A percentile compares a stretch with the other conserved stretches of the same genome.
Conservation (phyloP, 2,888 invertebrate genomes). For the Dysmachus trigonus region DNA sequence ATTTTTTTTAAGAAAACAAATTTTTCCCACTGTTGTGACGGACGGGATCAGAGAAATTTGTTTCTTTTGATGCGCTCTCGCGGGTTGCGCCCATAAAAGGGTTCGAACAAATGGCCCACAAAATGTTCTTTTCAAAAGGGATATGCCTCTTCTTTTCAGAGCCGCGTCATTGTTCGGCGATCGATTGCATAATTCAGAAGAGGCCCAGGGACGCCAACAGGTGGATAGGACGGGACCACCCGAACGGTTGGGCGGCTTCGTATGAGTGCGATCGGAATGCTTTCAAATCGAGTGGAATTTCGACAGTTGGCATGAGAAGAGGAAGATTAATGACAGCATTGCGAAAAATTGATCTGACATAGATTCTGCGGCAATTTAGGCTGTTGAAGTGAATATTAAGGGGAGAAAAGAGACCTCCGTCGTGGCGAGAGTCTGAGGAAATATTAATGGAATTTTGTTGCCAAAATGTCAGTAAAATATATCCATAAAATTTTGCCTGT, state of each 20-base stretch:
- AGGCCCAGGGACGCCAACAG: background rate
- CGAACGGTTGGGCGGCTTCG: background rate
- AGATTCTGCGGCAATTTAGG: background rate
- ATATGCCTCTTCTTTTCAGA: background rate
- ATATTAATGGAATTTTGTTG: background rate
- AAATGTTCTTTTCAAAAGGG: background rate
- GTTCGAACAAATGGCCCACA: conserved; percentile 34
- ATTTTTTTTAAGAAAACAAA: background rate
- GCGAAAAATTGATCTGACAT: background rate
- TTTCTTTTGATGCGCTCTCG: conserved; percentile 27
- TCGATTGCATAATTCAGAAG: conserved; percentile 21
- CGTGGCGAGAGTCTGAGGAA: background rate
- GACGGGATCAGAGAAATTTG: background rate
- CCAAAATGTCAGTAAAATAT: background rate
- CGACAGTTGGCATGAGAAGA: background rate
- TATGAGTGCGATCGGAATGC: background rate
- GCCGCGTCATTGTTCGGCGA: background rate
- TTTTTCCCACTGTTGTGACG: background rate
- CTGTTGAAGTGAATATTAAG: background rate
- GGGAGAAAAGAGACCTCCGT: background rate
- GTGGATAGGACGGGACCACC: conserved; percentile 6
- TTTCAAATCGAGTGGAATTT: background rate
- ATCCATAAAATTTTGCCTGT: background rate
- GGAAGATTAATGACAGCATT: background rate
- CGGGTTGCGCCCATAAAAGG: background rate